phyloP scores from a whole-genome alignment of 2,888 invertebrate species.

The Piscicola geometra region DNA sequence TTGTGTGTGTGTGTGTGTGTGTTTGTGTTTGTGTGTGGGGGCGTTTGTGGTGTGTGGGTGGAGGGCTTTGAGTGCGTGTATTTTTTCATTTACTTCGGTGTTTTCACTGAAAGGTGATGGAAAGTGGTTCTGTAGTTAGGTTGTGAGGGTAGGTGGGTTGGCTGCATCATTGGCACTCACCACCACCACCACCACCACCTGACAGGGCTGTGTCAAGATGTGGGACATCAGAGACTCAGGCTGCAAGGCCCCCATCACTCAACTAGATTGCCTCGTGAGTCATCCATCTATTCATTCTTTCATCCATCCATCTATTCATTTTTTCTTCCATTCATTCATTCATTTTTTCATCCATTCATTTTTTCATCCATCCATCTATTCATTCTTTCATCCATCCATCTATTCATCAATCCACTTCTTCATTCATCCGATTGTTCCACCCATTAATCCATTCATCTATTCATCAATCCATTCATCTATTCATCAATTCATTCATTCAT shows the following conservation, averaged over 20 bases:
- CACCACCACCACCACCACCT: neutral
- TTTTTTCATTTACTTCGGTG: no score
- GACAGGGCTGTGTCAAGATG: slow-evolving; percentile 82
- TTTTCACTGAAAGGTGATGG: no score
- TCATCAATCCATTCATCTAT: neutral
- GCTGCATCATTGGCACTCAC: neutral
- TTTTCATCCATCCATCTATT: neutral
- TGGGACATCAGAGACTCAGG: slow-evolving; percentile 91
- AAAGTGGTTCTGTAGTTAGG: no score
- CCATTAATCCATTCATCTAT: neutral
- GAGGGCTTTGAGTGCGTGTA: no score
- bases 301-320: no score
- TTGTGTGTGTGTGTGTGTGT: no score
- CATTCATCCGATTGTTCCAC: no score
- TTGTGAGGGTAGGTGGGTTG: no score
- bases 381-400: no score
- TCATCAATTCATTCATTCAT: neutral
- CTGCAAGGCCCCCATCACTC: slow-evolving; percentile 77
- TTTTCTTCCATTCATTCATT: no score
- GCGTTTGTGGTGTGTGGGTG: no score
- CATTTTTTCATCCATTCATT: neutral
- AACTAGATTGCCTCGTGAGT: slow-evolving; percentile 76
- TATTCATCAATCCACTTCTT: no score
- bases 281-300: neutral
- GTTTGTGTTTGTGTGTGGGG: neutral